A percentile compares a stretch with the other conserved stretches of the same genome.
These are phyloP conservation scores for Anguilla obscura DNA, from an alignment of 2,797 vertebrate species.

Conservation along the genomic window DNA sequence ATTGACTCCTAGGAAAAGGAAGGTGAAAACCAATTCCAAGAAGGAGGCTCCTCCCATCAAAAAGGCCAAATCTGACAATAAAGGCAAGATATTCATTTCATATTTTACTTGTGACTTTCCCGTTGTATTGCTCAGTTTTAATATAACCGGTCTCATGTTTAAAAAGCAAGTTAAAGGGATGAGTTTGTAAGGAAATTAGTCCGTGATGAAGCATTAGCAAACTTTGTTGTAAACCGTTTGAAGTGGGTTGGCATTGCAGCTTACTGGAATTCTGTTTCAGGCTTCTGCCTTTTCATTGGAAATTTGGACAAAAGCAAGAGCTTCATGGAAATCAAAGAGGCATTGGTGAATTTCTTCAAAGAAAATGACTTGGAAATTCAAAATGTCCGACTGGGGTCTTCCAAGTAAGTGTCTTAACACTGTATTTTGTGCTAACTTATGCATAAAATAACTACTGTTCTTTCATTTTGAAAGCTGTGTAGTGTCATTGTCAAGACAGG, in stretches of 20 bases:
- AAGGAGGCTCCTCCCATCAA: constrained; percentile 84
- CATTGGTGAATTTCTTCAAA: constrained; percentile 81
- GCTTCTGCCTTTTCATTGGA: constrained; percentile 81
- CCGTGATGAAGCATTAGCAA: too few species aligned
- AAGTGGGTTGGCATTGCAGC: background rate
- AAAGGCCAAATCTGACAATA: constrained; percentile 81
- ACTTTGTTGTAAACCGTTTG: background rate
- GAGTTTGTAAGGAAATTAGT: too few species aligned
- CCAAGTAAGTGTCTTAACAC: constrained; percentile 74
- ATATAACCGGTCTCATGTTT: too few species aligned
- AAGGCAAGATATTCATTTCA: constrained; percentile 62
- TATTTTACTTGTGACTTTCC: too few species aligned
- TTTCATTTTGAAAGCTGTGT: too few species aligned
- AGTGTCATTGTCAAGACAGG: too few species aligned
- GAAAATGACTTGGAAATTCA: constrained; percentile 81
- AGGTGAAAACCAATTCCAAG: constrained; percentile 68
- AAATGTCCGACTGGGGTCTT: constrained; percentile 84
- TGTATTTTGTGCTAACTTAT: too few species aligned
- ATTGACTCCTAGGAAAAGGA: constrained; percentile 81
- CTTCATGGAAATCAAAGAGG: constrained; percentile 81
- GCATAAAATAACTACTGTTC: too few species aligned
- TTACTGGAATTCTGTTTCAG: constrained; percentile 38
- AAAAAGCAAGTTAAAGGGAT: too few species aligned
- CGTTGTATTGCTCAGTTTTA: too few species aligned
- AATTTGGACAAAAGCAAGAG: constrained; percentile 82